Conservation (phyloP, 2,888 invertebrate genomes). For the Scotopteryx bipunctaria region DNA sequence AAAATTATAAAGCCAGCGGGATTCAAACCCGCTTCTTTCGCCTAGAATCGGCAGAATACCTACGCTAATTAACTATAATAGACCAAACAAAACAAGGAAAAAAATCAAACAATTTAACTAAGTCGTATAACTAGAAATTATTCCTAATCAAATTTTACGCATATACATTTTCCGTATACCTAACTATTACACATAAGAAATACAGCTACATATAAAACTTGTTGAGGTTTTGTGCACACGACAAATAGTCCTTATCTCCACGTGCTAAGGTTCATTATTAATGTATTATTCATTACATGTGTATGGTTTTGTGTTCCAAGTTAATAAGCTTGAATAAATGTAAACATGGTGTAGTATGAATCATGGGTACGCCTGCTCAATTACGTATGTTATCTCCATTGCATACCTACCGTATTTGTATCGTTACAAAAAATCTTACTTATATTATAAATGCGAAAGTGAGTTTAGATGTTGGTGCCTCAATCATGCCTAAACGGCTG, state of each 20-base stretch:
- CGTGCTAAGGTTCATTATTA: slow-evolving; percentile 40
- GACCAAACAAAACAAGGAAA: neutral
- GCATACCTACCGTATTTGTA: neutral
- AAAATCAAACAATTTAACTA: neutral
- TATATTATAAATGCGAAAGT: no score
- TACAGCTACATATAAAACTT: no score
- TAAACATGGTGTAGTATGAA: slow-evolving; percentile 29
- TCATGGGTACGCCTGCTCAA: slow-evolving; percentile 35
- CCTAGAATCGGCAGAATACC: no score
- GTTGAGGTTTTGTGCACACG: slow-evolving; percentile 61
- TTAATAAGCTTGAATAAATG: slow-evolving; percentile 12
- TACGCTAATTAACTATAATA: no score
- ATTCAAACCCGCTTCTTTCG: no score
- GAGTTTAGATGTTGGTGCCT: no score
- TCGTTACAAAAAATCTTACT: no score
- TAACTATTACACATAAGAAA: neutral
- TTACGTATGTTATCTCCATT: no score
- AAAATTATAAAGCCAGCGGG: no score
- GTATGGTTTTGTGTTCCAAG: slow-evolving; percentile 62
- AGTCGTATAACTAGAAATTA: neutral
- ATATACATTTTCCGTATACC: neutral
- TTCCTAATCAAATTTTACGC: neutral
- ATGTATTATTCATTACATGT: slow-evolving; percentile 5
- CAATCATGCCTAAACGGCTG: no score
- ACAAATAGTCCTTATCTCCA: slow-evolving; percentile 34